phyloP scores from a whole-genome alignment of 2,888 invertebrate species.

The Thyatira batis region DNA sequence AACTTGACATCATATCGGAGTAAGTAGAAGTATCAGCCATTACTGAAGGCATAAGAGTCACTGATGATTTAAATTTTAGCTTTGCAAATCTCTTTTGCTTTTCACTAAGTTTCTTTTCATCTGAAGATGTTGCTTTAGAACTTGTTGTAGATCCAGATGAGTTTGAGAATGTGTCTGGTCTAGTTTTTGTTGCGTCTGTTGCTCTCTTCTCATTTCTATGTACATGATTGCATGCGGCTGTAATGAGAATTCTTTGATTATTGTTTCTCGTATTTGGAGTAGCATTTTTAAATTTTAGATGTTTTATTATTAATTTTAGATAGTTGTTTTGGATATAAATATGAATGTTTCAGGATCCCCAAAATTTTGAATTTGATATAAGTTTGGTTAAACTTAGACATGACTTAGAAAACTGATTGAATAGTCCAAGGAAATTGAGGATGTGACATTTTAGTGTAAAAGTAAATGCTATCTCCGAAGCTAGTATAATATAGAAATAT shows the following conservation, averaged over 20 bases:
- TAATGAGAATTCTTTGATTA: neutral
- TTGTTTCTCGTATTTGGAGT: neutral
- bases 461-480: no score
- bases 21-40: constrained; percentile 36
- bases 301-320: no score
- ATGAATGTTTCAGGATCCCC: no score
- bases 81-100: constrained; percentile 12
- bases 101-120: neutral
- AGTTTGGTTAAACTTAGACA: no score
- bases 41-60: constrained; percentile 46
- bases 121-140: neutral
- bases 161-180: neutral
- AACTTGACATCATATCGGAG: constrained; percentile 15
- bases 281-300: no score
- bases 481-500: no score
- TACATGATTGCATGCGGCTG: neutral
- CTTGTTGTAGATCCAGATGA: neutral
- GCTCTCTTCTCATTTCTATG: neutral
- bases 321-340: no score
- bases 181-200: neutral
- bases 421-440: no score
- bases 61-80: constrained; percentile 43
- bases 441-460: no score
- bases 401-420: no score
- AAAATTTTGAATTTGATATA: no score